Base-by-base conservation (phyloP, 2,888 invertebrate species). In the Philonicus albiceps region DNA sequence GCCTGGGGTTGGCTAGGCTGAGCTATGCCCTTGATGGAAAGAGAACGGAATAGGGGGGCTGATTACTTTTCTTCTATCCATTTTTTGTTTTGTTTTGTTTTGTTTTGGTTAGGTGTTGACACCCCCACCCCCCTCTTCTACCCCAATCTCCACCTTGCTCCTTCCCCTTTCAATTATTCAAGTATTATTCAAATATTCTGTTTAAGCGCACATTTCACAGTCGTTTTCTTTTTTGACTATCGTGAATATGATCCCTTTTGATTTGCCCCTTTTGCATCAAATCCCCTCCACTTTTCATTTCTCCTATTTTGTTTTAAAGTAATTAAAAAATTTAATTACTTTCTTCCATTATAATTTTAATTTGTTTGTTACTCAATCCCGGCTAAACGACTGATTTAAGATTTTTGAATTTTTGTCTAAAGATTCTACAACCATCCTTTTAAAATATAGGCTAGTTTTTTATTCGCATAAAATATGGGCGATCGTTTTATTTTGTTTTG, bases 51-150 rank as follows among this genome's bases (percentile, higher is more conserved):
- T 8, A 37, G 11, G 11, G 11, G 34, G 37, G 37, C 64, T 27
- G 64, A 64, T 64, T 64, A 3, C 64, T 64, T n/a, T 64, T 27
- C 19, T 64, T 49, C 2, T n/a, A 16, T n/a, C 64, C n/a, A n/a
- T n/a, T n/a, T n/a, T n/a, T 11, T 4, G 8, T 13, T 22, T 27
- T 64, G 11, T 7, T 64, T 27, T 64, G 11, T 64, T 64, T 27
- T 64, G 22, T 22, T 55, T 55, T 5, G 2, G 19, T 64, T 64
- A 22, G 7, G 27, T 64, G 64, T 87, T 43, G 84, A 13, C 49
- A 55, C 74, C 88, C 40, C 37, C 92, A 22, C 89, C 19, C 37
- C 37, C 37, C 8, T 37, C 37, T 11, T 76, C 34, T 11, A 55
- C 22, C 19, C 19, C 22, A n/a, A n/a, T n/a, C n/a, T n/a, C n/a